Conservation (phyloP, 2,113 vertebrate species). For the Chamaetylas fuelleborni region DNA sequence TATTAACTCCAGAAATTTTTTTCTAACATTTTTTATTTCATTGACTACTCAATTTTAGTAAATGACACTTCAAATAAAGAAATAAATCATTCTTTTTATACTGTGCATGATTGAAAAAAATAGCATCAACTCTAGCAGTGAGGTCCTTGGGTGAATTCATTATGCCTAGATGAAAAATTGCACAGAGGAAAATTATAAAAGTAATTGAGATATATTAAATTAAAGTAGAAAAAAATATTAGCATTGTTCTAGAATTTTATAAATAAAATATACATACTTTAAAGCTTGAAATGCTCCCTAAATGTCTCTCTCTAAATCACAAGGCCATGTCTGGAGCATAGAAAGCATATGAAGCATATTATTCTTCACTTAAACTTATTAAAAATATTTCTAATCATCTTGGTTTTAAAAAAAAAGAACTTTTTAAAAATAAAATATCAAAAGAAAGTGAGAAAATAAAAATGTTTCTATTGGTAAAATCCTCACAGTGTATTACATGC, state of each 20-base stretch:
- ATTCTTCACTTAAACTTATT: neutral
- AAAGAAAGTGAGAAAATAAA: neutral
- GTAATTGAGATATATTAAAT: neutral
- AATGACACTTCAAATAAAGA: neutral
- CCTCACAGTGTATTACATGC: neutral
- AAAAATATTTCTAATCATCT: neutral
- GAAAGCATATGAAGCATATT: neutral
- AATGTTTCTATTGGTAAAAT: neutral
- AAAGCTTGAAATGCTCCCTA: neutral
- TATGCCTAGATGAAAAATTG: neutral
- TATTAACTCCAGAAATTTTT: neutral
- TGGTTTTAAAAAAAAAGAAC: neutral
- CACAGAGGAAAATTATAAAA: neutral
- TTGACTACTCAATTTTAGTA: neutral
- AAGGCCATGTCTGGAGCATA: neutral
- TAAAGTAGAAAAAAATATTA: neutral
- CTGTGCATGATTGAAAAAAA: neutral
- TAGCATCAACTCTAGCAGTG: neutral
- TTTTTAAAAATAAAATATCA: neutral
- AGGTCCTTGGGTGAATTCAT: neutral
- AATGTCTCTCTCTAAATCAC: neutral
- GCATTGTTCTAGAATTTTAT: neutral
- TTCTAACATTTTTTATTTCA: neutral
- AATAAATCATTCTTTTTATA: neutral
- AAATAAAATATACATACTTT: neutral